phyloP scores from a whole-genome alignment of 1,140 invertebrate species.

The Drosophila pachea region DNA sequence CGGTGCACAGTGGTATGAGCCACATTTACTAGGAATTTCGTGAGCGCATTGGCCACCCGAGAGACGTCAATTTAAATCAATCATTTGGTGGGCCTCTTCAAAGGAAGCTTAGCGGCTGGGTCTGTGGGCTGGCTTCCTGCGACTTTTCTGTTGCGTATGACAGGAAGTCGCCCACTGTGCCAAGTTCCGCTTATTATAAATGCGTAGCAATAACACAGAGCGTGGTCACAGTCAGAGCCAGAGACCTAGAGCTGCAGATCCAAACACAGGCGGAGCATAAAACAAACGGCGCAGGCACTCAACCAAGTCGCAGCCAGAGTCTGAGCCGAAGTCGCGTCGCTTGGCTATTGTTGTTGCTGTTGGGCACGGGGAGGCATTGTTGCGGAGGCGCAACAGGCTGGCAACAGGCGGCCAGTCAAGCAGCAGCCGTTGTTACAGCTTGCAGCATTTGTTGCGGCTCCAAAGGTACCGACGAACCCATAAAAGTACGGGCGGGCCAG shows the following conservation, averaged over 20 bases:
- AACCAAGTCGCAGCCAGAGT: constrained; percentile 60
- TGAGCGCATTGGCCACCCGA: not conserved
- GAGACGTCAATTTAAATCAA: not conserved
- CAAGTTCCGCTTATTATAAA: constrained; percentile 64
- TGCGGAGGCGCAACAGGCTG: constrained; percentile 35
- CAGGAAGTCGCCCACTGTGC: constrained; percentile 53
- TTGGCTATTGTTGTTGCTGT: constrained; percentile 12
- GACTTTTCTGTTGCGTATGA: constrained; percentile 14
- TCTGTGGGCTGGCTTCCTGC: constrained; percentile 8
- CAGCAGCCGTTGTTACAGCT: constrained; percentile 60
- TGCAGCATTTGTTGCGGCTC: constrained; percentile 50
- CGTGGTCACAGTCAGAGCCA: constrained; percentile 35
- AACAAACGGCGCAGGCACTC: constrained; percentile 69
- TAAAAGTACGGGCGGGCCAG: constrained; percentile 72
- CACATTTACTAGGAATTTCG: constrained; percentile 1
- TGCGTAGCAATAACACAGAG: constrained; percentile 59
- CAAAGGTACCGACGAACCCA: constrained; percentile 69
- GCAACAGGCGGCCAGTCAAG: constrained; percentile 13
- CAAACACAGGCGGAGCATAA: constrained; percentile 66
- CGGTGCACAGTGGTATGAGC: constrained; percentile 26
- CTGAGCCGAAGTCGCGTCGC: constrained; percentile 16
- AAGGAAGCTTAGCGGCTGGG: constrained; percentile 9
- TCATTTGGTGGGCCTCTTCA: too few relatives aligned
- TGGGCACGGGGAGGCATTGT: constrained; percentile 48
- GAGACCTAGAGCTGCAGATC: constrained; percentile 36